Percentiles rank a stretch among this genome's conserved stretches.
These are phyloP conservation scores for Cebus imitator DNA, from an alignment of 2,113 vertebrate species.

Conservation along the genomic window DNA sequence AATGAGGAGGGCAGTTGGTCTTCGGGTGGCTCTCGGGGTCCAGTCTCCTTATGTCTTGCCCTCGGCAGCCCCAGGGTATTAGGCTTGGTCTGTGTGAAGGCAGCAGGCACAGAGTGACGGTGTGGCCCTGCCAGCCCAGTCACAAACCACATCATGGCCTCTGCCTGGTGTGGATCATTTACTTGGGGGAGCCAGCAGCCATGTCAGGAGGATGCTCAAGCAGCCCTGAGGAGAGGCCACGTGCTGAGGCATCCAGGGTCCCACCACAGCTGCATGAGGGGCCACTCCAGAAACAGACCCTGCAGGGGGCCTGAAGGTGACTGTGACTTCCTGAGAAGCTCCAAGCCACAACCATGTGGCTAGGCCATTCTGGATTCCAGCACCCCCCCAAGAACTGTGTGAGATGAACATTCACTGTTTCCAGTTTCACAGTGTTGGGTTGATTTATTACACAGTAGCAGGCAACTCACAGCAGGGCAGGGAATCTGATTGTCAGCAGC, in stretches of 20 bases:
- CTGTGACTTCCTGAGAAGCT: neutral
- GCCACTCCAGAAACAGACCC: fast-evolving
- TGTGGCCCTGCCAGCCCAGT: fast-evolving
- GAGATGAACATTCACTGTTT: fast-evolving
- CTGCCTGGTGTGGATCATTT: neutral
- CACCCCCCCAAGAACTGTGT: fast-evolving
- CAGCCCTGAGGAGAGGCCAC: fast-evolving
- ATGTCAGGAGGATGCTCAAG: fast-evolving
- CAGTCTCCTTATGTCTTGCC: neutral
- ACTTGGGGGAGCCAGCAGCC: fast-evolving
- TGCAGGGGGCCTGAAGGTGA: no score
- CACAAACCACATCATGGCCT: fast-evolving
- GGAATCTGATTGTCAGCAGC: neutral
- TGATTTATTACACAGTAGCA: fast-evolving
- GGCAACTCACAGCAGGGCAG: fast-evolving
- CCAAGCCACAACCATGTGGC: fast-evolving
- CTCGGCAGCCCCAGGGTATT: fast-evolving
- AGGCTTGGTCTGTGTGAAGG: neutral
- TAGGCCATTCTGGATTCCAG: fast-evolving
- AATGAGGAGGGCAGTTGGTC: neutral
- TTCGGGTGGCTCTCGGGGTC: fast-evolving
- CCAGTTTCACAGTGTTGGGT: fast-evolving
- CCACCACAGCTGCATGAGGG: fast-evolving
- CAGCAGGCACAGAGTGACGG: fast-evolving
- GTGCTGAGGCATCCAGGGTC: neutral